Percentiles rank a stretch among this genome's conserved stretches.
Conservation (phyloP, 2,888 invertebrate species). For the Chydorus sphaericus region DNA sequence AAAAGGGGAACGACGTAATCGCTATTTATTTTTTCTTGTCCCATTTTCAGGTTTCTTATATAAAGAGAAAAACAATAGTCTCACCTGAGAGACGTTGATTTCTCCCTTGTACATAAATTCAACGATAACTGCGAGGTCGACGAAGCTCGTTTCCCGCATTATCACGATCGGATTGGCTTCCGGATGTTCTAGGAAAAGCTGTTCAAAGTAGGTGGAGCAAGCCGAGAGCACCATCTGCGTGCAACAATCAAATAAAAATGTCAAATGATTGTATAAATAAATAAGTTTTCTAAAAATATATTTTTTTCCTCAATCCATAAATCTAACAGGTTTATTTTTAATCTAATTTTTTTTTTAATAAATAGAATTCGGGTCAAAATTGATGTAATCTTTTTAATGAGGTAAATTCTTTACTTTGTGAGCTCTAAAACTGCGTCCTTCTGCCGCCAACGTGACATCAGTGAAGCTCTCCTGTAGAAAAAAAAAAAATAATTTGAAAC, state of each 20-base stretch:
- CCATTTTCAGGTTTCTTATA: neutral
- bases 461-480: conserved; percentile 87
- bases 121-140: conserved; percentile 74
- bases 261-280: neutral
- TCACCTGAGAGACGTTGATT: conserved; percentile 85
- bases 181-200: conserved; percentile 64
- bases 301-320: too few species aligned
- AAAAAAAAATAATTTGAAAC: too few species aligned
- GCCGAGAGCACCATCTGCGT: conserved; percentile 71
- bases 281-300: neutral
- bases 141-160: conserved; percentile 78
- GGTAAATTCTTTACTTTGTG: conserved; percentile 37
- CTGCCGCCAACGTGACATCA: conserved; percentile 77
- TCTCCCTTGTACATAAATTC: conserved; percentile 94
- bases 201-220: conserved; percentile 81
- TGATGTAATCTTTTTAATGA: neutral
- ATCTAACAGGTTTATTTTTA: too few species aligned
- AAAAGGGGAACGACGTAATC: neutral
- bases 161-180: conserved; percentile 55
- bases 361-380: neutral
- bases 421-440: conserved; percentile 59
- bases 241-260: conserved; percentile 5
- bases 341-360: neutral
- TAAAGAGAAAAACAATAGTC: conserved; percentile 27
- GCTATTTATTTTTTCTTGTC: too few species aligned